Base-by-base conservation (phyloP, 2,888 invertebrate genomes). In the Axea sp. region DNA sequence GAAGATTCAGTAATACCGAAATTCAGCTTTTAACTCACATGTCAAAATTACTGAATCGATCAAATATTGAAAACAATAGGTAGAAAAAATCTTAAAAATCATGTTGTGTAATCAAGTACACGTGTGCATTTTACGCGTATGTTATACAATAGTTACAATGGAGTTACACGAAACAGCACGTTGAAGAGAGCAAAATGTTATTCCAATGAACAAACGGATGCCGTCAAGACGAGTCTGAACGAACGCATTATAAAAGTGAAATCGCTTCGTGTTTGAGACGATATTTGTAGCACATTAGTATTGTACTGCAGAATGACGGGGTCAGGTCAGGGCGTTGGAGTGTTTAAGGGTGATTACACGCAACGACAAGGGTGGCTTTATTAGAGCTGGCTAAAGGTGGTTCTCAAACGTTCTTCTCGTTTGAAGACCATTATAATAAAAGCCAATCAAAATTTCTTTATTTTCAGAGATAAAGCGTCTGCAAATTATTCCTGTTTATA, bases 211-310 rank as follows among this genome's bases (percentile, higher is more conserved):
- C 69, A 69, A 76, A 75, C 60, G 75, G 57, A 76, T 78, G 80
- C 79, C 76, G 69, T 75, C 45, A 67, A 75, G 49, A 65, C 68
- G 76, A 72, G 78, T 76, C 72, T 57, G 78, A 73, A 77, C 76
- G 76, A 73, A 62, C 59, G 77, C 78, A 84, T 85, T 84, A 85
- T 86, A 81, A 82, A 81, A 82, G 84, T 84, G 85, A 86, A 86
- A 85, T 85, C 84, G 85, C 78, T 78, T 81, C 82, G 82, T 83
- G 81, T 86, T 84, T 83, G 84, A 82, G 81, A 85, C 85, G 85
- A 86, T 86, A 85, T 86, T 87, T 85, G 86, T 86, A 85, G 81
- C 85, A 84, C 85, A 87, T 87, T 87, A 87, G 85, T 85, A 86
- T 87, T 87, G 85, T 87, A 82, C 83, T 80, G 82, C 77, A 76